Percentiles rank a stretch among this genome's conserved stretches.
These are phyloP conservation scores for Dreissena rostriformis DNA, from an alignment of 1,140 invertebrate species.

Conservation along the genomic window DNA sequence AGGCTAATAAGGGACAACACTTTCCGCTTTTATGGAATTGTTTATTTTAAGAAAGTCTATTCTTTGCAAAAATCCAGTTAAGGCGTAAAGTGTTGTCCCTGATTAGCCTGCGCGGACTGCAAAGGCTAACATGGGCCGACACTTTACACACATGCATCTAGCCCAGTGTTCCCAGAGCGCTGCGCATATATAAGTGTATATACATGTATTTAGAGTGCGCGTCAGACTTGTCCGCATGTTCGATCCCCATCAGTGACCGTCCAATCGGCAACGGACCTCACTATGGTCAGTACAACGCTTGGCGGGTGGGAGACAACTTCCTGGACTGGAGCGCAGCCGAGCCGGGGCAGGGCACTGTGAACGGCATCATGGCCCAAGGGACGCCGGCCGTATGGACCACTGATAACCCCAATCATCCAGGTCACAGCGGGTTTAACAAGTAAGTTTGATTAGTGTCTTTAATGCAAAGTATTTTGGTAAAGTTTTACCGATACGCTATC, in stretches of 20 bases:
- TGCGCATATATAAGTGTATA: too few species aligned
- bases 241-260: constrained; percentile 13
- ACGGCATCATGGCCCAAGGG: constrained; percentile 72
- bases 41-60: too few species aligned
- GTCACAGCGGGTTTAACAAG: constrained; percentile 45
- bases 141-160: too few species aligned
- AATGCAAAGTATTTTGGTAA: not conserved
- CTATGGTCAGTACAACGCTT: constrained; percentile 72
- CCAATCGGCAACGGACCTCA: not conserved
- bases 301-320: constrained; percentile 75
- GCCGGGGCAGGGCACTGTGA: constrained; percentile 73
- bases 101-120: too few species aligned
- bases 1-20: too few species aligned
- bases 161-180: too few species aligned
- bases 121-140: too few species aligned
- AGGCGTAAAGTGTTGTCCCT: too few species aligned
- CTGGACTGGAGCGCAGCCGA: constrained; percentile 80
- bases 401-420: constrained; percentile 59
- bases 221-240: not conserved
- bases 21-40: too few species aligned
- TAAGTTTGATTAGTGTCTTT: not conserved
- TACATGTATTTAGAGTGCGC: too few species aligned
- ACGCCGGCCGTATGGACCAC: constrained; percentile 81
- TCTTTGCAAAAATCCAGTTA: too few species aligned
- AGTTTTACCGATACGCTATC: not conserved